These are phyloP conservation scores for Parazoanthus darwini DNA, from an alignment of 92 coral and sea anemone genomes.

Conservation along the genomic window DNA sequence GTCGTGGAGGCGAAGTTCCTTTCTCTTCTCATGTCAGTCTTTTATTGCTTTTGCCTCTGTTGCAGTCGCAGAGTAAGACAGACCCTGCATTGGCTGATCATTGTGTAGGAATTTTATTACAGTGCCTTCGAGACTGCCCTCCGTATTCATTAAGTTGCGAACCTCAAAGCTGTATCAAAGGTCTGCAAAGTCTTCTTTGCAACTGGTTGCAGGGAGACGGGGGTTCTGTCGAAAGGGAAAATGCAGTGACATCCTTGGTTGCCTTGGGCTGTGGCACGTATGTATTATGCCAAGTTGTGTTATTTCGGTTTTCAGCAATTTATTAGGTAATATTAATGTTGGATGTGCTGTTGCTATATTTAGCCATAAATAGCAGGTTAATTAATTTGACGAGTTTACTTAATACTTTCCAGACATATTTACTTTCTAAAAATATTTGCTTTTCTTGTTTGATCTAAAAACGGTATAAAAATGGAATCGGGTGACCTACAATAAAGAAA, in stretches of 20 bases:
- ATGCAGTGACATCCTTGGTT: slow-evolving; percentile 70
- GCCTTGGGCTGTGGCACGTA: slow-evolving; percentile 98
- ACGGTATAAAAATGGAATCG: no score
- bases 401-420: no score
- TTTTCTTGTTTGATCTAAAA: no score
- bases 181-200: slow-evolving; percentile 77
- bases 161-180: slow-evolving; percentile 72
- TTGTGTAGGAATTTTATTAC: slow-evolving; percentile 76
- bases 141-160: slow-evolving; percentile 86
- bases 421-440: no score
- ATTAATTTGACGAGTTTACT: no score
- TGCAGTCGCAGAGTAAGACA: slow-evolving; percentile 89
- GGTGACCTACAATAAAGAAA: no score
- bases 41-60: slow-evolving; percentile 81
- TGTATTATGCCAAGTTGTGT: not conserved
- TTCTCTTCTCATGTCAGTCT: slow-evolving; percentile 94
- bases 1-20: slow-evolving; percentile 52
- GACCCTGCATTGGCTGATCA: slow-evolving; percentile 82
- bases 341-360: no score
- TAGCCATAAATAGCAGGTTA: no score
- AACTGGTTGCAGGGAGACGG: slow-evolving; percentile 73
- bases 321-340: no score
- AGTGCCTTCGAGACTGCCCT: slow-evolving; percentile 74
- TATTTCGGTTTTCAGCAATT: no score
- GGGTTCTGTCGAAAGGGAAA: slow-evolving; percentile 60